Evolutionary conservation across 2,888 invertebrate species (phyloP), one percentile per base, ranked within the genome.

Genomic region (Candidula unifasciata): DNA sequence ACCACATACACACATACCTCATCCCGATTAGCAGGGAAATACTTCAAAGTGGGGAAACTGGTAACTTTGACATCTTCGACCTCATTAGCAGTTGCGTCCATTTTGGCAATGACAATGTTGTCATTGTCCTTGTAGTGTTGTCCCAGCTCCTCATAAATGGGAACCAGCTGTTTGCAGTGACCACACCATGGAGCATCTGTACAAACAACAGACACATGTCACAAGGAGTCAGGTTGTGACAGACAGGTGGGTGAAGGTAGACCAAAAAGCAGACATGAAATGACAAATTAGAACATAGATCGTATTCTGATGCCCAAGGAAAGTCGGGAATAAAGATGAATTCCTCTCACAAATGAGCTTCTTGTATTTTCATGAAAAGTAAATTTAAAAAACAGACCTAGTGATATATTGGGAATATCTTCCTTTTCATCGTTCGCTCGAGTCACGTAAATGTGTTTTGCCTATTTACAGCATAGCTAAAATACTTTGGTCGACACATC

Each of bases 41-140:
- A 93, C 89, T 94, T 94, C 54, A 94, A 90, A 57, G 94, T 94
- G 71, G 94, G 94, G 97, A 99, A 94, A 90, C 97, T 97, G 88
- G 96, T 96, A 93, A 99, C 96, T 95, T 98, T 98, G 84, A 98
- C 97, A 95, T 97, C 97, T 92, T 98, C 98, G 90, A 99, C 95
- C 95, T 99, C 99, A 94, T 99, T 99, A 93, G 96, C 97, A 84
- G 99, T 99, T 87, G 99, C 96, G 95, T 99, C 99, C 95, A 99
- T 99, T 95, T 99, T 99, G 91, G 99, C 99, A 93, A 99, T 96
- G 78, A 99, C 95, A 87, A 99, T 95, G 88, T 96, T 96, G 90
- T 96, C 92, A 88, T 93, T 94, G 92, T 96, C 96, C 94, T 96
- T 96, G 95, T 96, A 99, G 94, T 98, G 97, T 94, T 99, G 98